Evolutionary conservation across 1,140 invertebrate genomes (phyloP).

Genomic region (Neodiprion pinetum): DNA sequence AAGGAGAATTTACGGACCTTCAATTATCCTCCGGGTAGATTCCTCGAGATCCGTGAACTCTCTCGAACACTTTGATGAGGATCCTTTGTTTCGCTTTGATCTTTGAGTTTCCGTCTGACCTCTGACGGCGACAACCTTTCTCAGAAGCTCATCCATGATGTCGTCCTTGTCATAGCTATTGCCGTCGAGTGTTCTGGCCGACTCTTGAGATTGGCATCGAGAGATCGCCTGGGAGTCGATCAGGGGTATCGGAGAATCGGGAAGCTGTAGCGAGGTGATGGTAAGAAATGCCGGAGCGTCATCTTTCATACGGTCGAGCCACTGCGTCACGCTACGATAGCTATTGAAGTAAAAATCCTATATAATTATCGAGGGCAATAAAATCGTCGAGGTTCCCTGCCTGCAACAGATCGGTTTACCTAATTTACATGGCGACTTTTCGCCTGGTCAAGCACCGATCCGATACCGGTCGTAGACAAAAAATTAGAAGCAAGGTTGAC

Average conservation of each 20-base stretch:
- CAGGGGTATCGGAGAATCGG: constrained; percentile 51
- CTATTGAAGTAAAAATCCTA: background rate
- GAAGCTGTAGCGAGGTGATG: constrained; percentile 50
- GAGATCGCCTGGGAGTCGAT: constrained; percentile 48
- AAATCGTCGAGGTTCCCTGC: too few relatives aligned
- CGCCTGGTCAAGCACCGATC: background rate
- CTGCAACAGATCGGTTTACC: background rate
- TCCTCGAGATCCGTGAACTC: constrained; percentile 31
- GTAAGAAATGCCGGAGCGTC: constrained; percentile 50
- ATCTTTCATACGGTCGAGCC: constrained; percentile 33
- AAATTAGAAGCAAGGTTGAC: background rate
- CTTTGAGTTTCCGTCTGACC: constrained; percentile 16
- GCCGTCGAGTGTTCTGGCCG: constrained; percentile 8
- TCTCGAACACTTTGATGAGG: constrained; percentile 29
- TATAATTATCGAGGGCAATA: too few relatives aligned
- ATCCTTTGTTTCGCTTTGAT: constrained; percentile 15
- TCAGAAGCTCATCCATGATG: constrained; percentile 40
- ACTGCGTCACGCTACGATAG: constrained; percentile 4
- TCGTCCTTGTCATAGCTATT: constrained; percentile 36
- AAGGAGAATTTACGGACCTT: constrained; percentile 32
- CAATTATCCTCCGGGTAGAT: constrained; percentile 41
- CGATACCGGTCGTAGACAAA: background rate
- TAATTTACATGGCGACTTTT: background rate
- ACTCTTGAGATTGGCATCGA: constrained; percentile 28
- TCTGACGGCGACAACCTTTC: constrained; percentile 34